Conservation (phyloP, 30 jellyfish, hydroid and myxozoan species). For the Aurelia sp. region DNA sequence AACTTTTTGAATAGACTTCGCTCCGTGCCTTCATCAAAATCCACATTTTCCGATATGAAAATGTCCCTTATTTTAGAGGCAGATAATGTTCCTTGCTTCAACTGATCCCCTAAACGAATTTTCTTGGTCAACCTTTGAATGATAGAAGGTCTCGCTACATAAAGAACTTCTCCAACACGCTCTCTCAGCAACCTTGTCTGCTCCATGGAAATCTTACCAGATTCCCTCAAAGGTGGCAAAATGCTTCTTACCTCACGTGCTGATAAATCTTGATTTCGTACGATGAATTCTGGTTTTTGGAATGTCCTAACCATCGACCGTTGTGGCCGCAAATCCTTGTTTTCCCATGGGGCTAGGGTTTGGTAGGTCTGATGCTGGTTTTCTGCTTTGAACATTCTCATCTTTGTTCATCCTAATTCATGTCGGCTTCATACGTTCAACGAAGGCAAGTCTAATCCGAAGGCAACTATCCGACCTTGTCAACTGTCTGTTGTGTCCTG, state of each 20-base stretch:
- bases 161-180: constrained; percentile 49
- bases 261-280: constrained; percentile 70
- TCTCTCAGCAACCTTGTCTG: constrained; percentile 53
- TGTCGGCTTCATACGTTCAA: not conserved
- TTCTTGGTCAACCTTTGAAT: constrained; percentile 23
- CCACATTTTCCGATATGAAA: constrained; percentile 33
- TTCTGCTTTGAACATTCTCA: constrained; percentile 51
- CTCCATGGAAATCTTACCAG: constrained; percentile 25
- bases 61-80: not conserved
- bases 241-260: constrained; percentile 62
- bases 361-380: constrained; percentile 11
- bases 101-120: constrained; percentile 38
- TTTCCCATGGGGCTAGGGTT: constrained; percentile 68
- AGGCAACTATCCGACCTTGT: not conserved
- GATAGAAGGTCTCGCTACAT: constrained; percentile 50
- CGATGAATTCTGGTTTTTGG: constrained; percentile 71
- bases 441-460: not conserved
- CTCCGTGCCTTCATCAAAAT: constrained; percentile 28
- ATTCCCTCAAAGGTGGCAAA: constrained; percentile 49
- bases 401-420: not conserved
- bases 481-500: constrained; percentile 20
- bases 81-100: constrained; percentile 34
- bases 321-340: constrained; percentile 39
- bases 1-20: constrained; percentile 15
- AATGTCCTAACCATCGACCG: constrained; percentile 50